These are phyloP conservation scores for Dioctria linearis DNA, from an alignment of 2,888 invertebrate species.

Conservation along the genomic window DNA sequence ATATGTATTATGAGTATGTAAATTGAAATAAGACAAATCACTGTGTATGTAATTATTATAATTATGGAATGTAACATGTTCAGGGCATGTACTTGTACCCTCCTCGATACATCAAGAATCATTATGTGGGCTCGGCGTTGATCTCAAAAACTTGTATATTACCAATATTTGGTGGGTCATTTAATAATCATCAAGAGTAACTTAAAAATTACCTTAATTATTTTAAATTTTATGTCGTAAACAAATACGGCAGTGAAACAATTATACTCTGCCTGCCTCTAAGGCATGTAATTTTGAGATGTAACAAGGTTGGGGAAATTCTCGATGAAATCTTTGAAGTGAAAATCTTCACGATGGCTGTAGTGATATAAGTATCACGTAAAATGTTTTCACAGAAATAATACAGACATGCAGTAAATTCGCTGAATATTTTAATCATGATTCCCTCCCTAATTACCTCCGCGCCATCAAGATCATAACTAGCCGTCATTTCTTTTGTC, in stretches of 20 bases:
- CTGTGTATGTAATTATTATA: constrained; percentile 25
- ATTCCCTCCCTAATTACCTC: too few species aligned
- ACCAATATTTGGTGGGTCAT: neutral
- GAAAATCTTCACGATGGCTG: neutral
- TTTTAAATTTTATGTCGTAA: constrained; percentile 15
- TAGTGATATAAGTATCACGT: too few species aligned
- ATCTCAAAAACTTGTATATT: neutral
- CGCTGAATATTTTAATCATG: too few species aligned
- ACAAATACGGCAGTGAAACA: neutral
- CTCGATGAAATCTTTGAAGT: constrained; percentile 10
- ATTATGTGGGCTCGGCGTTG: neutral
- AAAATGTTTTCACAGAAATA: too few species aligned
- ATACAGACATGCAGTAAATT: too few species aligned
- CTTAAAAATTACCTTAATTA: constrained; percentile 3
- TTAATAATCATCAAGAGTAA: constrained; percentile 2
- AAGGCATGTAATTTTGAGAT: neutral
- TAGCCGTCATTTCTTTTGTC: neutral
- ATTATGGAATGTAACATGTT: constrained; percentile 18
- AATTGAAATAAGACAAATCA: constrained; percentile 44
- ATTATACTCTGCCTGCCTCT: neutral
- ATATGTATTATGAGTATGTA: constrained; percentile 6
- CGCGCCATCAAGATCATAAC: neutral
- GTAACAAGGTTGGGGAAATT: neutral
- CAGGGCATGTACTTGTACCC: neutral
- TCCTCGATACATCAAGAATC: too few species aligned